A percentile compares a stretch with the other conserved stretches of the same genome.
phyloP scores from a whole-genome alignment of 2,797 vertebrate genomes.

The Vireo griseus region DNA sequence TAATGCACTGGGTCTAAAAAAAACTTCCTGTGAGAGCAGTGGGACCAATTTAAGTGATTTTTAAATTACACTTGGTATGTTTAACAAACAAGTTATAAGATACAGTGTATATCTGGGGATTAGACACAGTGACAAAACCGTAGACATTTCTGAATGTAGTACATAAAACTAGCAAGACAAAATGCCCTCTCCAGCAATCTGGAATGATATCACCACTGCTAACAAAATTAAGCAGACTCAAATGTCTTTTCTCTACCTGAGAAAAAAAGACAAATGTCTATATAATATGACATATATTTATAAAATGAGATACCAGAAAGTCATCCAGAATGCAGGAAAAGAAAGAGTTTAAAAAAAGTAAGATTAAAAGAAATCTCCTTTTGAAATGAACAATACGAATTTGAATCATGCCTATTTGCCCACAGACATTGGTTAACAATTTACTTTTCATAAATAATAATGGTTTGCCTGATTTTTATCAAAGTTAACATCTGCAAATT shows the following conservation, averaged over 20 bases:
- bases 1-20: neutral
- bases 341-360: neutral
- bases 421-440: neutral
- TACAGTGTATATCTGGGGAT: neutral
- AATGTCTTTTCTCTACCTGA: neutral
- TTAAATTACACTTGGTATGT: neutral
- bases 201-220: neutral
- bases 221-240: neutral
- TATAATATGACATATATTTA: neutral
- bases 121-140: neutral
- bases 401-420: neutral
- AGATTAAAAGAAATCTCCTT: neutral
- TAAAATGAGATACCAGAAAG: neutral
- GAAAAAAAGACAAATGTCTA: neutral
- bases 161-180: neutral
- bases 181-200: neutral
- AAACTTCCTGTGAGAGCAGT: neutral
- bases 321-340: neutral
- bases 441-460: slow-evolving; percentile 8
- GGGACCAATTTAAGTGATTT: neutral
- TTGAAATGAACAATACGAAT: neutral
- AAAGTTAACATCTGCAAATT: neutral
- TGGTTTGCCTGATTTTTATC: neutral
- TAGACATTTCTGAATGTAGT: neutral
- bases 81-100: neutral